A percentile compares a stretch with the other conserved stretches of the same genome.
phyloP scores from a whole-genome alignment of 2,113 vertebrate species.

The Salvator merianae region DNA sequence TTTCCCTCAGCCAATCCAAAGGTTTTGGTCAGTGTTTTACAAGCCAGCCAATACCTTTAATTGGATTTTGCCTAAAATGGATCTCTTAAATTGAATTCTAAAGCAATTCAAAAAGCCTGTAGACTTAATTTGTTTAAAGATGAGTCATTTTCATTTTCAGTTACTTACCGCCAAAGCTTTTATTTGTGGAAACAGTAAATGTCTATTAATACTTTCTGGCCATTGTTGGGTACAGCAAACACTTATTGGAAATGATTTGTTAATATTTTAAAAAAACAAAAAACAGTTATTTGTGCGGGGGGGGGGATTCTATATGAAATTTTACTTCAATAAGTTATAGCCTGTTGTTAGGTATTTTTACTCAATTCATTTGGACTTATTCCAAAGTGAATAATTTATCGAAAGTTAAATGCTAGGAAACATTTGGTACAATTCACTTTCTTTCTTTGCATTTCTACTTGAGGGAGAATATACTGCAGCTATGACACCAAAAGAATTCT shows the following conservation, averaged over 20 bases:
- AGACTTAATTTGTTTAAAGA: conserved; percentile 37
- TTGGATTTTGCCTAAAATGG: conserved; percentile 50
- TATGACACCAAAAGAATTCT: background rate
- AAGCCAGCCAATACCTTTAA: conserved; percentile 34
- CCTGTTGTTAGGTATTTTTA: background rate
- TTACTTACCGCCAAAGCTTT: conserved; percentile 33
- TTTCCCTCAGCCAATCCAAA: conserved; percentile 41
- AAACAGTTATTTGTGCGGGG: too few species aligned
- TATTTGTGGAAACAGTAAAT: conserved; percentile 36
- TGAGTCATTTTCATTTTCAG: conserved; percentile 37
- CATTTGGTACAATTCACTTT: background rate
- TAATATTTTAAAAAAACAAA: conserved; percentile 26
- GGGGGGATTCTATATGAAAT: background rate
- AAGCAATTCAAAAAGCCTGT: conserved; percentile 22
- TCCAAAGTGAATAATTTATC: background rate
- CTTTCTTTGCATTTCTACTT: background rate
- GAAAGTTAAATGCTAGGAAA: background rate
- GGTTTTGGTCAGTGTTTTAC: background rate
- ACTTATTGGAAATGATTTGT: conserved; percentile 3
- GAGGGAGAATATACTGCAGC: background rate
- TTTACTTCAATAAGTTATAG: background rate
- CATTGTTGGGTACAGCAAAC: conserved; percentile 14
- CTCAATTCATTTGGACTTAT: background rate
- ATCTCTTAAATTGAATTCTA: conserved; percentile 50
- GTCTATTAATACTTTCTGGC: background rate